These are phyloP conservation scores for Phylloscopus trochiloides DNA, from an alignment of 2,113 vertebrate genomes.

Conservation along the genomic window DNA sequence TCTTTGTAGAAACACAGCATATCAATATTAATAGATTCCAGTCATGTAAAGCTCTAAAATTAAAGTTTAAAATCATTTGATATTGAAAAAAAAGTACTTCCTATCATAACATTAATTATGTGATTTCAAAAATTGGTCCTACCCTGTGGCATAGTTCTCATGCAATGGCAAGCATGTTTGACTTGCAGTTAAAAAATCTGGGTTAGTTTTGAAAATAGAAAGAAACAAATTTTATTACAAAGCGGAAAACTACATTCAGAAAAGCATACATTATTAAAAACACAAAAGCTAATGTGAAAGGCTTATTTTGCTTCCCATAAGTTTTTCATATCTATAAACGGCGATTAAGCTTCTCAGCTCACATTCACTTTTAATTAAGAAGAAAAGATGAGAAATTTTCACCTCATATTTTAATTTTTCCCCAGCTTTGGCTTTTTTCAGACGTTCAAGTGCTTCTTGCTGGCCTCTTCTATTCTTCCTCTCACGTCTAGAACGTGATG, in stretches of 20 bases:
- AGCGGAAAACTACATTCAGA: background rate
- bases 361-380: background rate
- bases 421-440: conserved; percentile 90
- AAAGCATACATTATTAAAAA: background rate
- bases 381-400: background rate
- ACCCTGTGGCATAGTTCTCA: background rate
- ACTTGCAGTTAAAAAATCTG: background rate
- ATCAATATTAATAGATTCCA: background rate
- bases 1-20: background rate
- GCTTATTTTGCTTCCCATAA: background rate
- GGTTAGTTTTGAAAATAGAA: background rate
- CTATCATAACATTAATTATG: background rate
- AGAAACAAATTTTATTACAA: background rate
- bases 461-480: conserved; percentile 88
- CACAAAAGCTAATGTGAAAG: background rate
- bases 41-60: background rate
- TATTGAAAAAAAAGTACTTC: background rate
- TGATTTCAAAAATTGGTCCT: background rate
- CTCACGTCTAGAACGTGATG: conserved; percentile 87
- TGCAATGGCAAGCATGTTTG: background rate
- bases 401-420: conserved; percentile 97
- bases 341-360: background rate
- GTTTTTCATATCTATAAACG: background rate
- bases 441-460: conserved; percentile 88
- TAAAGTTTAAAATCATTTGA: background rate